phyloP scores from a whole-genome alignment of 2,888 invertebrate species.

The Silvanus unidentatus region DNA sequence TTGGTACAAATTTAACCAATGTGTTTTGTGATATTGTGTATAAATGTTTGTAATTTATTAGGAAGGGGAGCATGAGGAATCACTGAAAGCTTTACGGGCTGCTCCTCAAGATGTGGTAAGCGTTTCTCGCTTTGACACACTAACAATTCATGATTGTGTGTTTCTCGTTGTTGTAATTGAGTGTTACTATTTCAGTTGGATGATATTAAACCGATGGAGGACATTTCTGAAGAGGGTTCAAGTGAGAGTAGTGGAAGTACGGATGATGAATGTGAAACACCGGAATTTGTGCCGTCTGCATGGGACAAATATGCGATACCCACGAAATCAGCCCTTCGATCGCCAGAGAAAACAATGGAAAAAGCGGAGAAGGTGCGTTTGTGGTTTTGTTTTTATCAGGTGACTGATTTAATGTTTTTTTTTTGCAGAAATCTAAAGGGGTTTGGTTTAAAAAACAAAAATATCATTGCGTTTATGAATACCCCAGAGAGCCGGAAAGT shows the following conservation, averaged over 20 bases:
- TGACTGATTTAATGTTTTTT: slow-evolving; percentile 15
- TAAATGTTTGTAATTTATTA: slow-evolving; percentile 30
- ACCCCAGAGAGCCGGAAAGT: slow-evolving; percentile 64
- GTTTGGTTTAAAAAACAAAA: slow-evolving; percentile 80
- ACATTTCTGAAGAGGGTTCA: slow-evolving; percentile 35
- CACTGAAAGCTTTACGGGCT: slow-evolving; percentile 45
- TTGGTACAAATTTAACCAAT: slow-evolving; percentile 2
- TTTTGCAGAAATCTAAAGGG: slow-evolving; percentile 39
- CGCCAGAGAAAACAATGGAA: slow-evolving; percentile 50
- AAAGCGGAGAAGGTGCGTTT: slow-evolving; percentile 1
- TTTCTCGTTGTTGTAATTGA: slow-evolving; percentile 2
- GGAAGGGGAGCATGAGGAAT: slow-evolving; percentile 48
- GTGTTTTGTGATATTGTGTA: slow-evolving; percentile 14
- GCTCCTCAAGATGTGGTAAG: slow-evolving; percentile 44
- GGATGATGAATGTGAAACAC: slow-evolving; percentile 61
- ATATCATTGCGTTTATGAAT: slow-evolving; percentile 79
- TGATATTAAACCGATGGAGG: slow-evolving; percentile 34
- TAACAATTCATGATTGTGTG: slow-evolving; percentile 1
- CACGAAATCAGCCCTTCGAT: slow-evolving; percentile 65
- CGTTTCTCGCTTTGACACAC: slow-evolving; percentile 13
- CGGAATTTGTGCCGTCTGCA: slow-evolving; percentile 70
- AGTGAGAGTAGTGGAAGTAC: slow-evolving; percentile 45
- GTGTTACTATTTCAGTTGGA: slow-evolving; percentile 25
- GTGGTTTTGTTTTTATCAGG: slow-evolving; percentile 6
- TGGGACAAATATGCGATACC: slow-evolving; percentile 76